Evolutionary conservation across 2,113 vertebrate genomes (phyloP), one percentile per base, ranked within the genome.

Genomic region (Corythornis cristatus): DNA sequence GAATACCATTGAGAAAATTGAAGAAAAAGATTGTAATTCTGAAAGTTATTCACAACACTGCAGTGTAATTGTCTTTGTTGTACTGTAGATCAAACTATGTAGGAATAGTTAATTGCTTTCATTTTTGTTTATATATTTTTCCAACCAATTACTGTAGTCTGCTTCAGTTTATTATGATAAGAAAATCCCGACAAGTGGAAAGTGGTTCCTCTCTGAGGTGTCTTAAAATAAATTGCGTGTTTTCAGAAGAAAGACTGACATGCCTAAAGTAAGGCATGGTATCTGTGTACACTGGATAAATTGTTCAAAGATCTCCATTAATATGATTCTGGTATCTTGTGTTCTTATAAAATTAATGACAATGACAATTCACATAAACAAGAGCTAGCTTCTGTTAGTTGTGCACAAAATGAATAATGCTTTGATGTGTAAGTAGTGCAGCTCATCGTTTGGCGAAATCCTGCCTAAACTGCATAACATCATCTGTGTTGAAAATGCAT

Each of bases 221-320:
- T 62, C 37, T 73, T 73, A 71, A 6, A 66, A 40, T 70, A 77
- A 83, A 77, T 46, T 42, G 16, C 0, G 2, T 43, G 16, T 74
- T 96, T 83, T 79, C 56, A 83, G 51, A 76, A 93, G 43, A 74
- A 7, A 72, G 84, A 53, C 21, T 74, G 57, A 51, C 20, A 15
- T 73, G 33, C 29, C 79, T 94, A 33, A 85, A 77, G 43, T 66
- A 48, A 86, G 56, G 51, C 87, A 64, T 67, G n/a, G 18, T 64
- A 60, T 77, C 64, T 83, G 15, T 65, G 22, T 40, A 48, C 1
- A 1, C n/a, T 80, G 79, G 60, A 62, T 91, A 82, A 89, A 71
- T 66, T 45, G 60, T 74, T 84, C 51, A 94, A 43, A 76, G 94
- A 77, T 86, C 40, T 93, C 51, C 67, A 80, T 77, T 71, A 89